A percentile compares a stretch with the other conserved stretches of the same genome.
Conservation (phyloP, 2,888 invertebrate genomes). For the Melieria omissa region DNA sequence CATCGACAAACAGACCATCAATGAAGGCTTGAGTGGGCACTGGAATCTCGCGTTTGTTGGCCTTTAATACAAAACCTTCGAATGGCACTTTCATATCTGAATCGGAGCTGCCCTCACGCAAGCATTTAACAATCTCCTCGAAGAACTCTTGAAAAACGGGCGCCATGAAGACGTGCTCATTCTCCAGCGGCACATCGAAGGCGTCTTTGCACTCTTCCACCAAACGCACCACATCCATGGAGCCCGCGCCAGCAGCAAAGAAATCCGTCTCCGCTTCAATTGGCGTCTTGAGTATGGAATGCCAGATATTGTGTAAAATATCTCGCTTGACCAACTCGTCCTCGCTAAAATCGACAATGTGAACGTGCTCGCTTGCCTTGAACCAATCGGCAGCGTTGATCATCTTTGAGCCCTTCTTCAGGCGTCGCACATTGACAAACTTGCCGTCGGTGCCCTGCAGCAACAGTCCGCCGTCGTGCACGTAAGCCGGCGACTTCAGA, state of each 20-base stretch:
- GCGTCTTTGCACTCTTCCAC: slow-evolving; percentile 92
- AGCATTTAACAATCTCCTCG: slow-evolving; percentile 73
- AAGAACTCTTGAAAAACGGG: slow-evolving; percentile 88
- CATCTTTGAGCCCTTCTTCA: slow-evolving; percentile 84
- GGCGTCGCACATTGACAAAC: slow-evolving; percentile 79
- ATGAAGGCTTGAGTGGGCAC: slow-evolving; percentile 94
- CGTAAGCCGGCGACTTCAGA: slow-evolving; percentile 71
- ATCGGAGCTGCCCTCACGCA: slow-evolving; percentile 72
- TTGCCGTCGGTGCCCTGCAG: slow-evolving; percentile 84
- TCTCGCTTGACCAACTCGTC: slow-evolving; percentile 80
- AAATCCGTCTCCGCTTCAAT: slow-evolving; percentile 87
- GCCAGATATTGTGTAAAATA: slow-evolving; percentile 80
- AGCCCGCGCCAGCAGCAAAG: slow-evolving; percentile 94
- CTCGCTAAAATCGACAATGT: slow-evolving; percentile 74
- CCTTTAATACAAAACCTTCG: slow-evolving; percentile 79
- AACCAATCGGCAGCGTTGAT: slow-evolving; percentile 84
- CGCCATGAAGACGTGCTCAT: slow-evolving; percentile 93
- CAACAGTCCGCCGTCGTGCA: slow-evolving; percentile 83
- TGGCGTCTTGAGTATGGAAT: slow-evolving; percentile 81
- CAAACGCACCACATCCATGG: slow-evolving; percentile 93
- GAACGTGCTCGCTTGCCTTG: slow-evolving; percentile 68
- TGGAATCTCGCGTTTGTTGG: slow-evolving; percentile 85
- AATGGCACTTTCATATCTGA: slow-evolving; percentile 71
- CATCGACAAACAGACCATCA: slow-evolving; percentile 87
- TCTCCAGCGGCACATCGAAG: slow-evolving; percentile 80